Percentiles rank a stretch among this genome's conserved stretches.
Evolutionary conservation across 2,888 invertebrate genomes (phyloP).

Genomic region (Achlya flavicornis): DNA sequence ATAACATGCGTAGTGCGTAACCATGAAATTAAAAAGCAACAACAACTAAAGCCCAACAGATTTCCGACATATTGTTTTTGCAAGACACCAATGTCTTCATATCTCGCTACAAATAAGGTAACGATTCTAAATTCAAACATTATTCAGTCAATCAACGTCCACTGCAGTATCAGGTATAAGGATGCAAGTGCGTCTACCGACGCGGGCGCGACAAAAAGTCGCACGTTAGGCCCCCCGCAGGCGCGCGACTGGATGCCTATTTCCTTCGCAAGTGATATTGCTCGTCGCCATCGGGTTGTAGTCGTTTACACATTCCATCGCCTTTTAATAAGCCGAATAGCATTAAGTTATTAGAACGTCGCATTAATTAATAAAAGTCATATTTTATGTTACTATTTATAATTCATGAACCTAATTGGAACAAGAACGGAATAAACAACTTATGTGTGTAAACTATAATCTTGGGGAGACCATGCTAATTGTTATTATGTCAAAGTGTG

Average conservation of each 20-base stretch:
- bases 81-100: slow-evolving; percentile 10
- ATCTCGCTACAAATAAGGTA: neutral
- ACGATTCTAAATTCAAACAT: slow-evolving; percentile 9
- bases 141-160: slow-evolving; percentile 10
- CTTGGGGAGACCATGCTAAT: neutral
- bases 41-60: neutral
- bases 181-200: slow-evolving; percentile 14
- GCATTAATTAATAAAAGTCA: slow-evolving; percentile 20
- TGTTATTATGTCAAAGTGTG: too few relatives aligned
- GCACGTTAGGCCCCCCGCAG: slow-evolving; percentile 56
- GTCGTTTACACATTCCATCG: slow-evolving; percentile 43
- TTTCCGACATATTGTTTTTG: slow-evolving; percentile 11
- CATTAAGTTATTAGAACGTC: slow-evolving; percentile 34
- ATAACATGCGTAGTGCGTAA: too few relatives aligned
- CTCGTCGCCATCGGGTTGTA: slow-evolving; percentile 20
- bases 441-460: neutral
- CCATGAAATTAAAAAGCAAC: neutral
- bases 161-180: slow-evolving; percentile 4
- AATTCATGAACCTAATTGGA: slow-evolving; percentile 4
- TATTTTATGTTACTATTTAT: slow-evolving; percentile 28
- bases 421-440: slow-evolving; percentile 1
- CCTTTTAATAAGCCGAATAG: slow-evolving; percentile 41
- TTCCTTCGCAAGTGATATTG: slow-evolving; percentile 20
- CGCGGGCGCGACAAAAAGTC: slow-evolving; percentile 58
- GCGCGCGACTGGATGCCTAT: slow-evolving; percentile 46